Conservation (phyloP, 2,888 invertebrate genomes). For the Calameuta pallipes region DNA sequence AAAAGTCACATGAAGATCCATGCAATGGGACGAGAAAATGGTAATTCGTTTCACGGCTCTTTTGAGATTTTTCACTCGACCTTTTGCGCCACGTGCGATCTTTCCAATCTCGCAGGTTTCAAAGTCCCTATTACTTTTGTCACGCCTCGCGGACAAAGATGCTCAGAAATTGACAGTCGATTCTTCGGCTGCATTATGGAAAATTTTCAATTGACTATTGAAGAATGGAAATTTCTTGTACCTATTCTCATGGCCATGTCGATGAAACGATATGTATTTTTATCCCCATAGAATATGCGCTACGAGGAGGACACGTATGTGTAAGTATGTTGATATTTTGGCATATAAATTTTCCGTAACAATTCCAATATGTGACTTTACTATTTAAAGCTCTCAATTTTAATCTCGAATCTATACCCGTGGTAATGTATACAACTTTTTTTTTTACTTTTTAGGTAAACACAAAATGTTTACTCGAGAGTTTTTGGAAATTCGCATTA, state of each 20-base stretch:
- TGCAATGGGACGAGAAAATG: background rate
- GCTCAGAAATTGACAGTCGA: background rate
- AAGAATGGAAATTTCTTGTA: background rate
- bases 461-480: too few relatives aligned
- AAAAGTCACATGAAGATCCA: background rate
- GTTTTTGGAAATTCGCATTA: background rate
- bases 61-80: background rate
- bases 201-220: background rate
- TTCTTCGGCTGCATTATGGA: background rate
- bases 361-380: background rate
- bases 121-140: background rate
- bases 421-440: background rate
- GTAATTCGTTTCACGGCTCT: background rate
- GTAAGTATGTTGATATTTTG: background rate
- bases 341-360: background rate
- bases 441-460: background rate
- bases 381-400: background rate
- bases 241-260: background rate
- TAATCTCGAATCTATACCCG: background rate
- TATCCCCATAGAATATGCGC: background rate
- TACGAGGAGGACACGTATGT: background rate
- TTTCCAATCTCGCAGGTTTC: background rate
- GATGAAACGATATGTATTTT: background rate
- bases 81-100: background rate
- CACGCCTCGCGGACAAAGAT: background rate